phyloP scores from a whole-genome alignment of 2,888 invertebrate species.

The Clanis bilineata region DNA sequence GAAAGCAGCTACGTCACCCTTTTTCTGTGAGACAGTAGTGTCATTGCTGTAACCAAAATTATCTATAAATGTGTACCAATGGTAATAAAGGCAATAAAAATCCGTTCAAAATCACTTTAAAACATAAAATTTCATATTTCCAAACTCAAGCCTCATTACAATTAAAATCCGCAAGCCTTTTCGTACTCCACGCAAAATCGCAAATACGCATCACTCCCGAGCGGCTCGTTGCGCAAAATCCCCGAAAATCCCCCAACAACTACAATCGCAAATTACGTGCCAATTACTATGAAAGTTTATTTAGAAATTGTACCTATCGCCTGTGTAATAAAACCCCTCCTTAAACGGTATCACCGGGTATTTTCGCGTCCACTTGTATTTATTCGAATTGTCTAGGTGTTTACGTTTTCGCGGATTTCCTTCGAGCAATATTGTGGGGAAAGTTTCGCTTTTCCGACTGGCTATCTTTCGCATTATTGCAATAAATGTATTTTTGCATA shows the following conservation, averaged over 20 bases:
- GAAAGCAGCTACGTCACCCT: too few relatives aligned
- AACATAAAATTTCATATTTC: background rate
- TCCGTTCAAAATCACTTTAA: too few relatives aligned
- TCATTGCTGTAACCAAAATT: too few relatives aligned
- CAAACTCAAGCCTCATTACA: background rate
- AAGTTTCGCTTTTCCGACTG: constrained; percentile 15
- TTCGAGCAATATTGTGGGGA: constrained; percentile 6
- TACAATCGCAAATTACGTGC: background rate
- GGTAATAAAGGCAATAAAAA: too few relatives aligned
- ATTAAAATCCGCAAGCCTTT: background rate
- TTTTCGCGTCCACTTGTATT: constrained; percentile 34
- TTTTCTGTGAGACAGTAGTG: too few relatives aligned
- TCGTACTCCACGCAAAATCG: background rate
- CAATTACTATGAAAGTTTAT: constrained; percentile 5
- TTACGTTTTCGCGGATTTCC: constrained; percentile 22
- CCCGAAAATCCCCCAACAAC: background rate
- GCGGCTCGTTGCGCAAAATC: background rate
- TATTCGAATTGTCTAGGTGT: constrained; percentile 31
- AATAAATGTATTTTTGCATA: background rate
- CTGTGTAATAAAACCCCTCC: constrained; percentile 13
- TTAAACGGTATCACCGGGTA: constrained; percentile 30
- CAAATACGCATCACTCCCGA: background rate
- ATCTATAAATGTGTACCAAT: too few relatives aligned
- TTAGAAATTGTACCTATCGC: constrained; percentile 11
- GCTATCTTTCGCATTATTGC: constrained; percentile 8